Percentiles rank a stretch among this genome's conserved stretches.
phyloP scores from a whole-genome alignment of 2,797 vertebrate species.

The Argyrosomus regius region DNA sequence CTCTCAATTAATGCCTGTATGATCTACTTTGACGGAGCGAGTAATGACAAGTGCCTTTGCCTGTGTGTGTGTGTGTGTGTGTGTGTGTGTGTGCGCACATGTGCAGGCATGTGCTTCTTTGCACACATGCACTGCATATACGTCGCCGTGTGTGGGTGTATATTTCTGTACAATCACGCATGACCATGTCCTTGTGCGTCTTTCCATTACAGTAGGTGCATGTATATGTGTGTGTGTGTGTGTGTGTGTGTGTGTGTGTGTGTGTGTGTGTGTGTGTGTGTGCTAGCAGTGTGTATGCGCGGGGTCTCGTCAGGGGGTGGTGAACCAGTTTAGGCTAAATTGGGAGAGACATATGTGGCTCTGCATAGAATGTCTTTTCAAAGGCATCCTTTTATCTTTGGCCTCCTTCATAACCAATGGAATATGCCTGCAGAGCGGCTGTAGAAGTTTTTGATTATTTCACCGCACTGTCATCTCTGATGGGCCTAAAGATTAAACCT shows the following conservation, averaged over 20 bases:
- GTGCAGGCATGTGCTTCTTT: slow-evolving; percentile 3
- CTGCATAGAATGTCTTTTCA: slow-evolving; percentile 70
- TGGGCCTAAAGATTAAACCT: slow-evolving; percentile 64
- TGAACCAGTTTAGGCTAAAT: slow-evolving; percentile 66
- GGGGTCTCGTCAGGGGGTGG: slow-evolving; percentile 43
- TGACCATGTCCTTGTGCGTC: slow-evolving; percentile 30
- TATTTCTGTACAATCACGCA: slow-evolving; percentile 15
- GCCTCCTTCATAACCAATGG: slow-evolving; percentile 57
- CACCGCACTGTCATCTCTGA: slow-evolving; percentile 57
- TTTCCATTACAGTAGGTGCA: slow-evolving; percentile 20
- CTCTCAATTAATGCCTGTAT: slow-evolving; percentile 83
- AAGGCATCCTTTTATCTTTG: slow-evolving; percentile 72
- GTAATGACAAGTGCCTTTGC: slow-evolving; percentile 70
- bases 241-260: background rate
- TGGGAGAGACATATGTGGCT: slow-evolving; percentile 64
- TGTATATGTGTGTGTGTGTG: background rate
- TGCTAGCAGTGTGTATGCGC: slow-evolving; percentile 10
- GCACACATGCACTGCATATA: background rate
- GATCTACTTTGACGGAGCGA: slow-evolving; percentile 80
- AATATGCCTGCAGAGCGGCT: slow-evolving; percentile 58
- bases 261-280: background rate
- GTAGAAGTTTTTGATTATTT: slow-evolving; percentile 68
- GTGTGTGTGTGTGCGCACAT: background rate
- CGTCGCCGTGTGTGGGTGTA: background rate
- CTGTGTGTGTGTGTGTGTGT: slow-evolving; percentile 20